Conservation (phyloP, 2,888 invertebrate species). For the Druceiella hillmani region DNA sequence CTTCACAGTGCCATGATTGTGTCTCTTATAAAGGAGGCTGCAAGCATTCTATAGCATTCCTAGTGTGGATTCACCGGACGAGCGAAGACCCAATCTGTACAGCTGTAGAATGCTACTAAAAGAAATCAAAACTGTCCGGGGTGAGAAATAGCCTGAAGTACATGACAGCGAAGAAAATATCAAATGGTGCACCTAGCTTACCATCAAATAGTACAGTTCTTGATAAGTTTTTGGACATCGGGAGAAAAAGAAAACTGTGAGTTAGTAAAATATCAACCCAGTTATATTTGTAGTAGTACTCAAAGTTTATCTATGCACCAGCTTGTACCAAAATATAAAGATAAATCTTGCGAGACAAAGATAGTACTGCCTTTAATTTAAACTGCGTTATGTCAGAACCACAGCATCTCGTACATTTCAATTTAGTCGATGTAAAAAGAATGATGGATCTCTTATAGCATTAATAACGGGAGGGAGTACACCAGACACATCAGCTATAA, state of each 20-base stretch:
- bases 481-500: too few species aligned
- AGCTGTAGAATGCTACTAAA: slow-evolving; percentile 30
- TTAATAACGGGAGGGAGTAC: slow-evolving; percentile 24
- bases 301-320: slow-evolving; percentile 18
- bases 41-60: too few species aligned
- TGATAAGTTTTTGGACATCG: slow-evolving; percentile 21
- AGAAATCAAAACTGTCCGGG: slow-evolving; percentile 26
- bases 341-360: slow-evolving; percentile 17
- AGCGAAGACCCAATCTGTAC: too few species aligned
- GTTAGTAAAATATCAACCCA: slow-evolving; percentile 24
- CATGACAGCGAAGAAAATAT: slow-evolving; percentile 24
- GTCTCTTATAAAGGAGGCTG: too few species aligned
- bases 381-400: slow-evolving; percentile 28
- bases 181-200: slow-evolving; percentile 19
- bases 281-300: slow-evolving; percentile 14
- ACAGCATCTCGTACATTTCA: slow-evolving; percentile 29
- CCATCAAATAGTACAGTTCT: slow-evolving; percentile 17
- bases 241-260: slow-evolving; percentile 23
- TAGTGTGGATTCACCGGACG: too few species aligned
- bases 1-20: too few species aligned
- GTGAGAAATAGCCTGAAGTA: slow-evolving; percentile 27
- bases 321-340: slow-evolving; percentile 19
- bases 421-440: slow-evolving; percentile 26
- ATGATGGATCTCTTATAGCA: slow-evolving; percentile 22
- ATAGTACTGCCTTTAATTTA: slow-evolving; percentile 25